phyloP scores from a whole-genome alignment of 2,113 vertebrate genomes.

The Puma concolor region DNA sequence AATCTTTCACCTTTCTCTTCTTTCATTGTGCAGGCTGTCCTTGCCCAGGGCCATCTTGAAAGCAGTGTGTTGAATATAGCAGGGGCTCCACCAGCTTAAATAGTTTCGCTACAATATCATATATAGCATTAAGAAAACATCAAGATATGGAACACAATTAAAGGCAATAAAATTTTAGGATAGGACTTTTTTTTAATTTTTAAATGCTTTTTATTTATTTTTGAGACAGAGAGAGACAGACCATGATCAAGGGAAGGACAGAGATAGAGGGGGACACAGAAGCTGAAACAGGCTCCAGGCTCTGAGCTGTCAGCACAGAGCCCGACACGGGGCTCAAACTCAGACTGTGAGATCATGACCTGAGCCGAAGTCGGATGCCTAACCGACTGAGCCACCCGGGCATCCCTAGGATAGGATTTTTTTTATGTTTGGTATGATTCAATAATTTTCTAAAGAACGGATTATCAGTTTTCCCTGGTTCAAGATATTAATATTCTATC shows the following conservation, averaged over 20 bases:
- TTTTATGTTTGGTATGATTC: background rate
- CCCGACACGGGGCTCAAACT: too few species aligned
- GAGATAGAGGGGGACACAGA: too few species aligned
- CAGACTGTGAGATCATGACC: too few species aligned
- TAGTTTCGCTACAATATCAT: background rate
- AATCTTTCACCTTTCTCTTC: background rate
- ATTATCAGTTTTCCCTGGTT: background rate
- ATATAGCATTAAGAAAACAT: background rate
- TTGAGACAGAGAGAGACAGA: too few species aligned
- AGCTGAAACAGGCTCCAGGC: too few species aligned
- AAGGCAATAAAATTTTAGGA: background rate
- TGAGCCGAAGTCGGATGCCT: too few species aligned
- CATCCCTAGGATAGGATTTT: background rate
- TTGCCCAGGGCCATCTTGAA: background rate
- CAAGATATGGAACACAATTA: background rate
- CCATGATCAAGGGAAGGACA: too few species aligned
- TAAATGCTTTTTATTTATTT: too few species aligned
- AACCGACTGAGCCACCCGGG: too few species aligned
- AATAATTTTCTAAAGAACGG: background rate
- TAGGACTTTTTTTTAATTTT: background rate
- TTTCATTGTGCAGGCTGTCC: background rate
- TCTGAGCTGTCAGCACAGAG: too few species aligned
- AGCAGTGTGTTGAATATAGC: background rate
- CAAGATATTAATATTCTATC: background rate
- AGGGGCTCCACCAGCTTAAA: background rate